These are phyloP conservation scores for Crocodylus rhombifer DNA, from an alignment of 2,797 vertebrate species.

Conservation along the genomic window DNA sequence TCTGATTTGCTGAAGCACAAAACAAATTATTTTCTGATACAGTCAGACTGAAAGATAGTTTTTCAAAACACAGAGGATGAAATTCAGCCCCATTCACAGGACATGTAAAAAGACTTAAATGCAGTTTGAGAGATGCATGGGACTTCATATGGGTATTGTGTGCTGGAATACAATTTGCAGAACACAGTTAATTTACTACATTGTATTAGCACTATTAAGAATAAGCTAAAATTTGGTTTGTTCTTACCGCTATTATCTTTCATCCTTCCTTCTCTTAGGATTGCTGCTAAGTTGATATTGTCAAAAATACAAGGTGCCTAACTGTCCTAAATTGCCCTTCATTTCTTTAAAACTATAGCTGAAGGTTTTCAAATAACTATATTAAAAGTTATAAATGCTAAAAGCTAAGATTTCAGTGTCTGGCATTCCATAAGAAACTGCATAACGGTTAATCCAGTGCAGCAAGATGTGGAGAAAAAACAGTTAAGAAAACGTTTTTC, in stretches of 20 bases:
- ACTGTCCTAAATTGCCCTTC: not conserved
- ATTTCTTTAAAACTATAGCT: not conserved
- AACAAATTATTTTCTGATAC: constrained; percentile 57
- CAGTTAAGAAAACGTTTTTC: not conserved
- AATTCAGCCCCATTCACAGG: constrained; percentile 33
- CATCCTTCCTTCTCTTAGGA: constrained; percentile 24
- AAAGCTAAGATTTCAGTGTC: not conserved
- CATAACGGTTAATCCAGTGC: not conserved
- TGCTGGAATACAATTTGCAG: constrained; percentile 55
- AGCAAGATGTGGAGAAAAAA: not conserved
- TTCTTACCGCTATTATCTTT: constrained; percentile 3
- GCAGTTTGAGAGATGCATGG: constrained; percentile 36
- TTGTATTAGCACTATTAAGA: constrained; percentile 34
- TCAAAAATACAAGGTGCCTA: constrained; percentile 10
- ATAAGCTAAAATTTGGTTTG: constrained; percentile 5
- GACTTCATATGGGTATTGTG: constrained; percentile 49
- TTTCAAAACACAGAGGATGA: constrained; percentile 41
- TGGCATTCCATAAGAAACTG: not conserved
- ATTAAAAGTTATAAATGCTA: not conserved
- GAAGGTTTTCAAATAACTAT: constrained; percentile 9
- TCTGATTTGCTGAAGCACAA: constrained; percentile 32
- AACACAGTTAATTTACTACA: constrained; percentile 29
- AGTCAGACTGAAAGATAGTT: constrained; percentile 51
- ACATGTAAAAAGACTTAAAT: constrained; percentile 50
- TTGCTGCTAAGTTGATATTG: constrained; percentile 10